These are phyloP conservation scores for Pipra filicauda DNA, from an alignment of 2,113 vertebrate genomes.

Conservation along the genomic window DNA sequence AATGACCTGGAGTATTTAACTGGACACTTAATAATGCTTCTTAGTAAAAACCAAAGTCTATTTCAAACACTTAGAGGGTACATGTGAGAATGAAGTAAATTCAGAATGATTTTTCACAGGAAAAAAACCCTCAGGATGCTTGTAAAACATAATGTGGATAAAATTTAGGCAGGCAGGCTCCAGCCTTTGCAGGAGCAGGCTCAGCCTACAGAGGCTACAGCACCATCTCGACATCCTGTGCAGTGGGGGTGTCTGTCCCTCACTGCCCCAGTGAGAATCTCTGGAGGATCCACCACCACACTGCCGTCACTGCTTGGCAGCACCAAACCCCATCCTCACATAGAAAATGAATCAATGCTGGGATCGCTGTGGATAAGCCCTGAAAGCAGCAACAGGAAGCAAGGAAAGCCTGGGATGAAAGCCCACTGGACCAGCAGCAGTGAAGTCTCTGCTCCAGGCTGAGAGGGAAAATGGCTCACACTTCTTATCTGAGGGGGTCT, in stretches of 20 bases:
- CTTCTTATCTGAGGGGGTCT: constrained; percentile 50
- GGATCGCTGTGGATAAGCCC: background rate
- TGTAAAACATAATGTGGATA: background rate
- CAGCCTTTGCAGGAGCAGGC: background rate
- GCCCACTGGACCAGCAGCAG: background rate
- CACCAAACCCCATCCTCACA: background rate
- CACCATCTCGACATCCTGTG: background rate
- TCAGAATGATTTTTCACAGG: background rate
- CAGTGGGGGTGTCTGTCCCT: background rate
- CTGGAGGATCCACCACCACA: background rate
- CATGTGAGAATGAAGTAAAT: background rate
- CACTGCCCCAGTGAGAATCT: background rate
- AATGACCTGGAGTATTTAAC: background rate
- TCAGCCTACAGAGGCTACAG: background rate
- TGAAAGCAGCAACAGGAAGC: background rate
- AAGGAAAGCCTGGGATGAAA: background rate
- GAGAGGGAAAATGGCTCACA: constrained; percentile 17
- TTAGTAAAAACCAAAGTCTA: background rate
- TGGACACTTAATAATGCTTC: background rate
- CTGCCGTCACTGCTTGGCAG: background rate
- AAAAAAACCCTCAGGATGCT: background rate
- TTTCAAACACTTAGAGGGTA: background rate
- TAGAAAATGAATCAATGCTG: background rate
- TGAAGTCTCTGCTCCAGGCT: background rate
- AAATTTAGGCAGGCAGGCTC: background rate